Evolutionary conservation across 2,797 vertebrate genomes (phyloP).

Genomic region (Ptychobarbus kaznakovi): DNA sequence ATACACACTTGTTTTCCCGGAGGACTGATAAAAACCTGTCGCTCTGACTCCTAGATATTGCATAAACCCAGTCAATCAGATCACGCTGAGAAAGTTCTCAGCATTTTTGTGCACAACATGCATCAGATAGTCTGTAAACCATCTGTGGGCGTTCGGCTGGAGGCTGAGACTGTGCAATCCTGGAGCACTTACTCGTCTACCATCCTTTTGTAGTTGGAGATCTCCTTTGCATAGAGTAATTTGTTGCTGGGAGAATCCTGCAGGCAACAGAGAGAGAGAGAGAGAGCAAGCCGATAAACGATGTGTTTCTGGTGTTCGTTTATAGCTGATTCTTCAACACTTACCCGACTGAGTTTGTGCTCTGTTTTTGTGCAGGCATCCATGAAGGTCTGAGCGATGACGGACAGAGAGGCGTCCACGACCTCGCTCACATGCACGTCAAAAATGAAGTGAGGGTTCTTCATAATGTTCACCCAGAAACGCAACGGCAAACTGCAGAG

Average conservation of each 20-base stretch:
- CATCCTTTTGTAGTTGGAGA: slow-evolving; percentile 99
- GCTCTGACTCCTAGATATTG: background rate
- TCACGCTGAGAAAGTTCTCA: background rate
- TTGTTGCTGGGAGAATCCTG: slow-evolving; percentile 99
- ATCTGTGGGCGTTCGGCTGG: slow-evolving; percentile 29
- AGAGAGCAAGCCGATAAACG: background rate
- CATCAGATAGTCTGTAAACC: slow-evolving; percentile 16
- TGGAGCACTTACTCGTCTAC: slow-evolving; percentile 93
- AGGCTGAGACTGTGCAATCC: slow-evolving; percentile 20
- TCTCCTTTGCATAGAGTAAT: slow-evolving; percentile 98
- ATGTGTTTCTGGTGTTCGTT: slow-evolving; percentile 17
- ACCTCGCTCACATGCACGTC: slow-evolving; percentile 97
- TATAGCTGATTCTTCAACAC: slow-evolving; percentile 55
- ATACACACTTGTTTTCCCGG: background rate
- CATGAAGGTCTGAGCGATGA: slow-evolving; percentile 99
- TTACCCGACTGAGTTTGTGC: slow-evolving; percentile 98
- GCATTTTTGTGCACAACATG: slow-evolving; percentile 1
- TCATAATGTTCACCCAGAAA: slow-evolving; percentile 99
- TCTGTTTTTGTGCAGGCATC: slow-evolving; percentile 98
- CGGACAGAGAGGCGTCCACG: slow-evolving; percentile 95
- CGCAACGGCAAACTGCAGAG: slow-evolving; percentile 88
- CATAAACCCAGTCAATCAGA: slow-evolving; percentile 28
- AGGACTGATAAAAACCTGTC: background rate
- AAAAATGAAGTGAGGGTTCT: slow-evolving; percentile 98
- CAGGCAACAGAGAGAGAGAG: slow-evolving; percentile 51